Evolutionary conservation across 2,113 vertebrate genomes (phyloP).

Genomic region (Petroica traversi): DNA sequence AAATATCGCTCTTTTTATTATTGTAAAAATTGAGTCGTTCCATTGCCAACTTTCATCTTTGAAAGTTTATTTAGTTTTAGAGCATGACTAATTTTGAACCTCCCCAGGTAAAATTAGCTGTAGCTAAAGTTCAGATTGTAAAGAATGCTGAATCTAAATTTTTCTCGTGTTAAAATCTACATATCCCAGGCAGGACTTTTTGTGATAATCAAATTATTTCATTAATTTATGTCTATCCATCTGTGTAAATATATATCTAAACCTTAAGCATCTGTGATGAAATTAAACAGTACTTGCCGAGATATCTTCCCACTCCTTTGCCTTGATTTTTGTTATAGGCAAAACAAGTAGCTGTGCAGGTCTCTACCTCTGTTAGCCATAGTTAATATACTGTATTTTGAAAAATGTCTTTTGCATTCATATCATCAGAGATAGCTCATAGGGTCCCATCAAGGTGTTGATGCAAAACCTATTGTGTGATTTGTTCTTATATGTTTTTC

Average conservation of each 20-base stretch:
- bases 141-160: background rate
- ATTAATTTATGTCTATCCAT: background rate
- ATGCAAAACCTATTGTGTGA: conserved; percentile 40
- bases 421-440: background rate
- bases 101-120: background rate
- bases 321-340: background rate
- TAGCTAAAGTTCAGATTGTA: background rate
- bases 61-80: background rate
- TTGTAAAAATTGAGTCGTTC: background rate
- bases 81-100: background rate
- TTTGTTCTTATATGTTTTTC: conserved; percentile 22
- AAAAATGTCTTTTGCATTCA: background rate
- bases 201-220: background rate
- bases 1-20: background rate
- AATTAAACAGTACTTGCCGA: background rate
- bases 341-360: background rate
- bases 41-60: background rate
- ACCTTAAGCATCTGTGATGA: background rate
- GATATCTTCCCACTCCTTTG: background rate
- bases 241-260: background rate
- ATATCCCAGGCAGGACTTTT: background rate
- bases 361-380: background rate
- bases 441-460: background rate
- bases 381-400: background rate
- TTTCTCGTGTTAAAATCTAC: background rate